Percentiles rank a stretch among this genome's conserved stretches.
Conservation (phyloP, 2,888 invertebrate genomes). For the Epinotia nisella region DNA sequence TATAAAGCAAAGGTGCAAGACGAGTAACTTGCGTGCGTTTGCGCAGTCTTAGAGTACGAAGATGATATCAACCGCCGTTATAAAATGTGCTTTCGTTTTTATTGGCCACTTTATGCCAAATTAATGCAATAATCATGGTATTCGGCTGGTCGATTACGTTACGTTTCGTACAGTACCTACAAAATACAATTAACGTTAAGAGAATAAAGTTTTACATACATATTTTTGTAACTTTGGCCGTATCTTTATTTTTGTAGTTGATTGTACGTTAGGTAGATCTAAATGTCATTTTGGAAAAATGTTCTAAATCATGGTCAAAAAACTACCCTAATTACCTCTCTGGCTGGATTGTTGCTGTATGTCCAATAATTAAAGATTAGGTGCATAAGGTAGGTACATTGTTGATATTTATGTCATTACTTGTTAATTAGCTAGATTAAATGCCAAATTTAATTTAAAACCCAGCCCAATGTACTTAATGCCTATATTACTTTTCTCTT, state of each 20-base stretch:
- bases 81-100: conserved; percentile 53
- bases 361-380: background rate
- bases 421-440: background rate
- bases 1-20: conserved; percentile 41
- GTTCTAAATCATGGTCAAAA: too few relatives aligned
- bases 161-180: too few relatives aligned
- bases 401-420: background rate
- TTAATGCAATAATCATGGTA: background rate
- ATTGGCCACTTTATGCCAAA: conserved; percentile 51
- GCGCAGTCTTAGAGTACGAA: conserved; percentile 12
- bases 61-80: conserved; percentile 56
- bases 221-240: too few relatives aligned
- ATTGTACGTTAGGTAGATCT: too few relatives aligned
- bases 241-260: too few relatives aligned
- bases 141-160: conserved; percentile 24
- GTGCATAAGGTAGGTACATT: background rate
- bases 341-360: background rate
- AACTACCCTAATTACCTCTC: too few relatives aligned
- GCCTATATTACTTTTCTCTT: background rate
- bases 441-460: background rate
- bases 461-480: background rate
- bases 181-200: too few relatives aligned
- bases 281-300: too few relatives aligned
- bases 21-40: conserved; percentile 54
- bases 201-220: too few relatives aligned